Base-by-base conservation (phyloP, 1,140 invertebrate species). In the Drosophila micromelanica region DNA sequence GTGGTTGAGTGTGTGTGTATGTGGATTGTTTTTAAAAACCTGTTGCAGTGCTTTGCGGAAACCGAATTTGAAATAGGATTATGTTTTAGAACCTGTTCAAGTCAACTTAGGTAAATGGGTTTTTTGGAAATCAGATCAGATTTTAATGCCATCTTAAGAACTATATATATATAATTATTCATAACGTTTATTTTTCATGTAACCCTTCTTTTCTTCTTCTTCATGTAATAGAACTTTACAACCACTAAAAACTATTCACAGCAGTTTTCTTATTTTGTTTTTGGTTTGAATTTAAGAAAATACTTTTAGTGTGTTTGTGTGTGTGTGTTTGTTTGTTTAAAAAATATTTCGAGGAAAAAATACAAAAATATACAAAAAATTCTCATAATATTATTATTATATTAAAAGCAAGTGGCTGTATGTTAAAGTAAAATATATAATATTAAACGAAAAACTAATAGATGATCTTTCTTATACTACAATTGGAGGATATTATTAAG, bases 201-300 rank as follows among this genome's bases (percentile, higher is more conserved):
- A 57, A 45, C 32, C 45, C 55, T 45, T 57, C 55, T 6, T 27
- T 11, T 20, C 71, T 64, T 64, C 62, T 42, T 72, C 56, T 65
- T n/a, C n/a, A n/a, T 65, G 67, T 67, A 78, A 65, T 89, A 82
- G 84, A 89, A 89, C 76, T 89, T 89, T 90, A 89, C 84, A 89
- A 89, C 85, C 85, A 90, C 84, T 89, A 90, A 89, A 89, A 89
- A 90, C 84, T 89, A 89, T 89, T 89, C 84, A 89, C 84, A 89
- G 84, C 84, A 90, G 84, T 85, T 89, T 84, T 71, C n/a, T 64
- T 76, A 70, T 45, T 67, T 70, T 72, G 55, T 59, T 65, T 70
- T 89, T 64, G 67, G 72, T 79, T 81, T 80, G 51, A 68, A 74
- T 79, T 57, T 76, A 67, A 68, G 72, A 76, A 76, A 82, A 79